phyloP scores from a whole-genome alignment of 2,113 vertebrate species.

The Toxostoma redivivum region DNA sequence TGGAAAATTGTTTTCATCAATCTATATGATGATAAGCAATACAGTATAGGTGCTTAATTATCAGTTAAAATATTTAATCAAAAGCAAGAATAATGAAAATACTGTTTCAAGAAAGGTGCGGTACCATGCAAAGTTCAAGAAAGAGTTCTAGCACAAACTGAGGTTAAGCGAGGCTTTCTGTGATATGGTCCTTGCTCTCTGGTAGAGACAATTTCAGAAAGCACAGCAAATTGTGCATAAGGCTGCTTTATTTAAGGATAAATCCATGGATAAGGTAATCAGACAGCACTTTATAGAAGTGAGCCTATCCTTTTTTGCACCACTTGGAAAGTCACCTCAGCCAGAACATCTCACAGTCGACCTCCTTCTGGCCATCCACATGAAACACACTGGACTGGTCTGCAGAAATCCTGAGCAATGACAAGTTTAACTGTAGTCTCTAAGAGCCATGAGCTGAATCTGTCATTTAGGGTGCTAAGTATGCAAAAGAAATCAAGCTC shows the following conservation, averaged over 20 bases:
- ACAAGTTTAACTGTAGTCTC: neutral
- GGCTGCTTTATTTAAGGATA: neutral
- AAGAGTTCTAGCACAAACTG: neutral
- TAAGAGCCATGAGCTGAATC: neutral
- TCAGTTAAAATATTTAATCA: neutral
- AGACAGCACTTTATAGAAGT: neutral
- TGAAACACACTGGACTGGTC: neutral
- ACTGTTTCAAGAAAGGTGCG: neutral
- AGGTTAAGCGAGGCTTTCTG: neutral
- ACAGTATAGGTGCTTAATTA: neutral
- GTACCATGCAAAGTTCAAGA: neutral
- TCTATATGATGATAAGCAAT: neutral
- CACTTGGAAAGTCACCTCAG: neutral
- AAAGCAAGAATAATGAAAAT: neutral
- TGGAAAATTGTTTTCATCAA: neutral
- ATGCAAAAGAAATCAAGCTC: slow-evolving; percentile 30
- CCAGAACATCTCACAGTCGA: neutral
- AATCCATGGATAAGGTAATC: neutral
- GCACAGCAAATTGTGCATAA: neutral
- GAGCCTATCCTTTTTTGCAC: neutral
- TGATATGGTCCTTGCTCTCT: neutral
- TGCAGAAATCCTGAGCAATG: neutral
- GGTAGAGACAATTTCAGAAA: neutral
- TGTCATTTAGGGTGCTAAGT: neutral
- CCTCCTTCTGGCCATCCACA: neutral